Percentiles rank a stretch among this genome's conserved stretches.
phyloP scores from a whole-genome alignment of 1,140 invertebrate species.

The Drosophila pallidifrons region DNA sequence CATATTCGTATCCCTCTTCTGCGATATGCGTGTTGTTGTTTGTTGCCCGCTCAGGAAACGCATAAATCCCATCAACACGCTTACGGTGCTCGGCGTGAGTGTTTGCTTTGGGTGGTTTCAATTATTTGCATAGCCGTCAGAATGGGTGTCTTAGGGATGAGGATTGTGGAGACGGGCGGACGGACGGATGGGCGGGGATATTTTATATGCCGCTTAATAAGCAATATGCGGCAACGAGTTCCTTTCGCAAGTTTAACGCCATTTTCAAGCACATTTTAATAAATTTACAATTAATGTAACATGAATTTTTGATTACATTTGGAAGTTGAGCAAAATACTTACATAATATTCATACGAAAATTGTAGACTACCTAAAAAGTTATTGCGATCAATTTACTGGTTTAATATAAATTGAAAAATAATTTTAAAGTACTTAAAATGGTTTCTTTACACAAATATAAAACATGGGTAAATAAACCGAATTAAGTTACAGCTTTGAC shows the following conservation, averaged over 20 bases:
- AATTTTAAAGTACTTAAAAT: too few species aligned
- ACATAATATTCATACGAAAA: too few species aligned
- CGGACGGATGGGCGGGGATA: slow-evolving; percentile 1
- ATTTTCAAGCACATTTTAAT: slow-evolving; percentile 68
- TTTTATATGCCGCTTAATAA: slow-evolving; percentile 77
- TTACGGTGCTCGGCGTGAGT: not conserved
- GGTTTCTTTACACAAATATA: too few species aligned
- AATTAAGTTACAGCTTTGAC: too few species aligned
- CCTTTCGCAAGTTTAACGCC: slow-evolving; percentile 33
- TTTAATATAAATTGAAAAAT: too few species aligned
- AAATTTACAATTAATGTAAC: slow-evolving; percentile 69
- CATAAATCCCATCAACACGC: slow-evolving; percentile 36
- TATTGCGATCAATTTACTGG: too few species aligned
- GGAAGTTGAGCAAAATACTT: not conserved
- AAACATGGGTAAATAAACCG: too few species aligned
- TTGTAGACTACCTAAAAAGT: too few species aligned
- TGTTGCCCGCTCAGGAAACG: slow-evolving; percentile 18
- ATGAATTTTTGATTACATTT: slow-evolving; percentile 8
- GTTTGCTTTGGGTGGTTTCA: slow-evolving; percentile 54
- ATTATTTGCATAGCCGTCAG: slow-evolving; percentile 64
- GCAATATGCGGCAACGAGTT: slow-evolving; percentile 57
- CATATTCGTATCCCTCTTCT: slow-evolving; percentile 7
- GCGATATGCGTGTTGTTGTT: slow-evolving; percentile 18
- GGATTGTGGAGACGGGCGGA: not conserved
- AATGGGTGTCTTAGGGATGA: slow-evolving; percentile 3